Conservation (phyloP, 2,888 invertebrate species). For the Perizoma affinitatum region DNA sequence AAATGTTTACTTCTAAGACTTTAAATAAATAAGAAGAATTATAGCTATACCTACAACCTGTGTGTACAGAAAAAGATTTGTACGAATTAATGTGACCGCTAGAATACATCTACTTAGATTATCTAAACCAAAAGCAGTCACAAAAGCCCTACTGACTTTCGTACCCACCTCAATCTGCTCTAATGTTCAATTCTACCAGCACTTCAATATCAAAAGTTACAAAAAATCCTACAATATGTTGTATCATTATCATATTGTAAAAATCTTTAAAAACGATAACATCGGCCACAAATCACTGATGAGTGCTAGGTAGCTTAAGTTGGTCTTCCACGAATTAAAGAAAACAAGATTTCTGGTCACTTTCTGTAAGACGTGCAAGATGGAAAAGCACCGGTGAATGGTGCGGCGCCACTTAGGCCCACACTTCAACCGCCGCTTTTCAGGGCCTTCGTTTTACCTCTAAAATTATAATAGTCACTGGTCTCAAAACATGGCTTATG, state of each 20-base stretch:
- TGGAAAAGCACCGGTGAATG: conserved; percentile 72
- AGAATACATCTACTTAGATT: conserved; percentile 47
- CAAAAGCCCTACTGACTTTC: conserved; percentile 71
- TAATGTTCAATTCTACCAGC: conserved; percentile 72
- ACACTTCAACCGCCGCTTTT: conserved; percentile 68
- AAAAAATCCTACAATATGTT: conserved; percentile 78
- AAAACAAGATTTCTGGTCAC: conserved; percentile 76
- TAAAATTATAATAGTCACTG: conserved; percentile 83
- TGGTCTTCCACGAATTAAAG: conserved; percentile 66
- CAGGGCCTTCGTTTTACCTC: conserved; percentile 72
- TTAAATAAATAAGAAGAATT: conserved; percentile 81
- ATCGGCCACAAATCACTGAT: conserved; percentile 66
- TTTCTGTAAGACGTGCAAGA: conserved; percentile 73
- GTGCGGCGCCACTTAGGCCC: conserved; percentile 43
- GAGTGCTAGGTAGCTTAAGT: conserved; percentile 69
- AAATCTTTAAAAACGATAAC: conserved; percentile 72
- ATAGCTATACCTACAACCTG: conserved; percentile 82
- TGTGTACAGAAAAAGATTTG: conserved; percentile 70
- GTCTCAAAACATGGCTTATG: conserved; percentile 84
- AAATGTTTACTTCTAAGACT: conserved; percentile 70
- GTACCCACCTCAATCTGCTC: conserved; percentile 76
- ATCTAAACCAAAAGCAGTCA: conserved; percentile 54
- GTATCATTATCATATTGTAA: conserved; percentile 67
- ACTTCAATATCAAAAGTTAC: conserved; percentile 83
- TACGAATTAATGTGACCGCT: conserved; percentile 79